Evolutionary conservation across 2,113 vertebrate species (phyloP).

Genomic region (Rhadina sibilatrix): DNA sequence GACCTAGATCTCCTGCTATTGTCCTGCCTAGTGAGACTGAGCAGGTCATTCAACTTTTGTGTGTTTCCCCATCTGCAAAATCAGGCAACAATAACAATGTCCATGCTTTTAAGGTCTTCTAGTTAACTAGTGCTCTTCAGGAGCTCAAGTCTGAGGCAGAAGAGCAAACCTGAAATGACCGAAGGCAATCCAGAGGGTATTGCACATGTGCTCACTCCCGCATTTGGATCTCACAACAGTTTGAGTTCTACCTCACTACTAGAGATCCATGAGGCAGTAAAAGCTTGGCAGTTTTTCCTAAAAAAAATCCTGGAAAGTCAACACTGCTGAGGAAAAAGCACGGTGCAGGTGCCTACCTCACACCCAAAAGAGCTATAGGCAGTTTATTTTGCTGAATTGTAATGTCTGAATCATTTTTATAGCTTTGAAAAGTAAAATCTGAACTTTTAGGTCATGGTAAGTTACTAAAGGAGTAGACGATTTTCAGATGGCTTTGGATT

Average conservation of each 20-base stretch:
- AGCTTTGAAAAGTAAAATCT: background rate
- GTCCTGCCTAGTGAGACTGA: background rate
- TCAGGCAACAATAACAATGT: background rate
- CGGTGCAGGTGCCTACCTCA: accelerated
- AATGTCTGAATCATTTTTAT: background rate
- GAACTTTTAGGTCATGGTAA: background rate
- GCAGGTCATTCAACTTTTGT: background rate
- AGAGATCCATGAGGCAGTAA: background rate
- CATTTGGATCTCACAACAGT: background rate
- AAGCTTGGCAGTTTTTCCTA: background rate
- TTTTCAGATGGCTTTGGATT: background rate
- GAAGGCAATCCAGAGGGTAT: background rate
- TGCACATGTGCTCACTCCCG: background rate
- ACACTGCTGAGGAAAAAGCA: background rate
- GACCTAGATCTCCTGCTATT: background rate
- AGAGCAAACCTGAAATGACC: background rate
- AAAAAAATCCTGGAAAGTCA: background rate
- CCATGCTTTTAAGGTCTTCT: background rate
- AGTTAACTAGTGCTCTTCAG: background rate
- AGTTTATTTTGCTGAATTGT: background rate
- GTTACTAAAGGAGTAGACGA: background rate
- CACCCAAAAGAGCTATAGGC: background rate
- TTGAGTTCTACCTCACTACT: background rate
- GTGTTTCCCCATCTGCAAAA: background rate
- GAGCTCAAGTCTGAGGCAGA: background rate